Conservation (phyloP, 2,797 vertebrate genomes). For the Danio aesculapii region DNA sequence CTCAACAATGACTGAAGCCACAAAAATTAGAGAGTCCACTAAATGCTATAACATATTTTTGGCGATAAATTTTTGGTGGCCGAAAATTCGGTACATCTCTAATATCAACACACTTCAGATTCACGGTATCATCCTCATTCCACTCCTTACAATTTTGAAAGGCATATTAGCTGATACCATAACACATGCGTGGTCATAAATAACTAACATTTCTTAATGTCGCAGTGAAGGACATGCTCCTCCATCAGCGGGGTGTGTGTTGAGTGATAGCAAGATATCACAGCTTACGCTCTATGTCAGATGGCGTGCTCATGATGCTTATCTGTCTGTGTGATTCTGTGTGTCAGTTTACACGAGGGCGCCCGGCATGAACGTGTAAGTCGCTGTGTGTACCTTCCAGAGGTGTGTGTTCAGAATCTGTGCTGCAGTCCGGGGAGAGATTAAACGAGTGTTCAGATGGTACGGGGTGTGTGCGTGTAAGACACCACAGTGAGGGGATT, state of each 20-base stretch:
- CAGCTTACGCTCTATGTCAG: constrained; percentile 29
- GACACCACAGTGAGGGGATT: constrained; percentile 71
- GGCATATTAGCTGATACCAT: not conserved
- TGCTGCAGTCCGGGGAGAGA: constrained; percentile 40
- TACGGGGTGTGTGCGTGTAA: constrained; percentile 42
- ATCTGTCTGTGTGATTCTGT: constrained; percentile 45
- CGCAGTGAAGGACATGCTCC: constrained; percentile 3
- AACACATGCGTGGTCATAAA: not conserved
- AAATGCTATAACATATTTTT: too few species aligned
- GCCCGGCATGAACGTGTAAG: constrained; percentile 25
- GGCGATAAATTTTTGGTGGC: too few species aligned
- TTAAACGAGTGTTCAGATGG: constrained; percentile 52
- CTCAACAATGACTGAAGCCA: too few species aligned
- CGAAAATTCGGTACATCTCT: too few species aligned
- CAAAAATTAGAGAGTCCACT: too few species aligned
- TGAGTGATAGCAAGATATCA: constrained; percentile 21
- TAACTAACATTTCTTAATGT: constrained; percentile 18
- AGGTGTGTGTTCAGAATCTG: constrained; percentile 37
- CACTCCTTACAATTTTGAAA: constrained; percentile 15
- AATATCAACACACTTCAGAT: too few species aligned
- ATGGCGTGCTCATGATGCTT: constrained; percentile 39
- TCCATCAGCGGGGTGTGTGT: constrained; percentile 27
- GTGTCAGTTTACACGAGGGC: constrained; percentile 32
- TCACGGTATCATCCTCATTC: not conserved
- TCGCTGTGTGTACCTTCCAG: constrained; percentile 31